Conservation (phyloP, 2,888 invertebrate genomes). For the Choreutis nemorana region DNA sequence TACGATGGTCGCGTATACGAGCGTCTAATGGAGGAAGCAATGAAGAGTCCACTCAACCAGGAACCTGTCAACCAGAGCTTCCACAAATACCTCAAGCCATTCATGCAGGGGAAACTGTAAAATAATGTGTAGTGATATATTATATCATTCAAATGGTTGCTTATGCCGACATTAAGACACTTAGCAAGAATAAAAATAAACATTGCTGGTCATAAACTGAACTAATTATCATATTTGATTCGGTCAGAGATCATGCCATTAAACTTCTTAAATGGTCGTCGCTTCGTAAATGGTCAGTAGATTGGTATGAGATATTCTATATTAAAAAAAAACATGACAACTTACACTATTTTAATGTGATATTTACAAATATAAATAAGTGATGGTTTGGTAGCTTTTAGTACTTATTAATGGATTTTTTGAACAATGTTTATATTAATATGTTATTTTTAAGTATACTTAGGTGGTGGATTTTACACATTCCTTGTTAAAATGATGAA, state of each 20-base stretch:
- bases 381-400: no score
- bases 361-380: no score
- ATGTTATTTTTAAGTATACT: conserved; percentile 8
- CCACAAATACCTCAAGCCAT: conserved; percentile 78
- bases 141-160: no score
- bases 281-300: no score
- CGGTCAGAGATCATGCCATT: no score
- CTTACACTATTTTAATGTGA: no score
- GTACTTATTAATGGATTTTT: conserved; percentile 7
- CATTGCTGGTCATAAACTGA: no score
- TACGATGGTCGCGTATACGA: conserved; percentile 89
- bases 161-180: no score
- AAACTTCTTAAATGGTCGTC: no score
- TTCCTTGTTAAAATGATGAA: conserved; percentile 10
- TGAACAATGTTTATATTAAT: conserved; percentile 6
- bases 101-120: conserved; percentile 79
- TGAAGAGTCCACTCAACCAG: conserved; percentile 83
- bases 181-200: no score
- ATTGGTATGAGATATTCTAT: no score
- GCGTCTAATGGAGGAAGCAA: conserved; percentile 78
- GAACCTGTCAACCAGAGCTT: conserved; percentile 81
- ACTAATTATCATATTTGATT: conserved; percentile 1
- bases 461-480: conserved; percentile 23
- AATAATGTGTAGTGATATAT: not conserved
- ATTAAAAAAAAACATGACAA: no score